phyloP scores from a whole-genome alignment of 1,140 invertebrate species.

The Drosophila burlai region DNA sequence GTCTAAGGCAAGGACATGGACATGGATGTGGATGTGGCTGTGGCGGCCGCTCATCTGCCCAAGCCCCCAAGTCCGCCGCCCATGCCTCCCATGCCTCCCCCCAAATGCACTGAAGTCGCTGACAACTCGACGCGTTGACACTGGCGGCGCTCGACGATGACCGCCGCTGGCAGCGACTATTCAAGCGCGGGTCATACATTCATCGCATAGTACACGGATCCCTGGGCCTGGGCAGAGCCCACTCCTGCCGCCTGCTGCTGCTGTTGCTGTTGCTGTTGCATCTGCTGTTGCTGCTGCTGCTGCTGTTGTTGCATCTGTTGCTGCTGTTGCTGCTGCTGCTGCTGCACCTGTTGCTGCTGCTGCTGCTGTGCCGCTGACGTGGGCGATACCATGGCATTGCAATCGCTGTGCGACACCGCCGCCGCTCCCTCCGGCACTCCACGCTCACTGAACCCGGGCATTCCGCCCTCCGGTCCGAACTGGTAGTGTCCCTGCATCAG shows the following conservation, averaged over 20 bases:
- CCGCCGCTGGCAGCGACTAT: conserved; percentile 83
- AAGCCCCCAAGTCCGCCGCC: conserved; percentile 37
- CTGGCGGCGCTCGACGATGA: conserved; percentile 84
- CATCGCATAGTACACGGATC: conserved; percentile 86
- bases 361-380: conserved; percentile 70
- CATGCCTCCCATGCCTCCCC: conserved; percentile 29
- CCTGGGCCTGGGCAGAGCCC: conserved; percentile 60
- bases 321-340: conserved; percentile 49
- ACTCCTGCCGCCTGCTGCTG: conserved; percentile 36
- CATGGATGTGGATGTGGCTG: not conserved
- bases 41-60: conserved; percentile 56
- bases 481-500: conserved; percentile 75
- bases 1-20: conserved; percentile 1
- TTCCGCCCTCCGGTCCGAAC: conserved; percentile 82
- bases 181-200: conserved; percentile 85
- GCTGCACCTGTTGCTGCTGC: conserved; percentile 39
- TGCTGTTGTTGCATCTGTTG: conserved; percentile 46
- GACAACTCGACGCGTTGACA: conserved; percentile 84
- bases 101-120: conserved; percentile 82
- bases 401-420: conserved; percentile 86
- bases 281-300: conserved; percentile 46
- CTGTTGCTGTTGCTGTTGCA: conserved; percentile 49
- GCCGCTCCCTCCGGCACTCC: conserved; percentile 89
- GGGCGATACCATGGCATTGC: conserved; percentile 85
- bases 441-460: conserved; percentile 86